These are phyloP conservation scores for Picus viridis DNA, from an alignment of 2,797 vertebrate species.

Conservation along the genomic window DNA sequence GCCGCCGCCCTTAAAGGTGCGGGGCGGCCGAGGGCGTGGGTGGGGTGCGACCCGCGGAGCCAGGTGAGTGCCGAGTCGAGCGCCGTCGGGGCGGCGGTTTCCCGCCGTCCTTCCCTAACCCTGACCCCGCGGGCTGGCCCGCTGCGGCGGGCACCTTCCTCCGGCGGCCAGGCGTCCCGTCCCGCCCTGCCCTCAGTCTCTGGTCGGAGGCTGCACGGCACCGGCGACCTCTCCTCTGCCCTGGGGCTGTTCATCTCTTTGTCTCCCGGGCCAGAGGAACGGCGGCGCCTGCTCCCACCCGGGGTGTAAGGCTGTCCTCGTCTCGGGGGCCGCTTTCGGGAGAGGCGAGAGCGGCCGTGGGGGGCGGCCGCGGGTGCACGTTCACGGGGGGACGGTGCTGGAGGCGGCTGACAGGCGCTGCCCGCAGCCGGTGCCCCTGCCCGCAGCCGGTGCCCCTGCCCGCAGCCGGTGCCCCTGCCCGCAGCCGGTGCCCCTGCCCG, in stretches of 20 bases:
- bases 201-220: background rate
- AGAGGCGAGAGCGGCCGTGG: background rate
- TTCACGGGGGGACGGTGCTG: background rate
- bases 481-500: no score
- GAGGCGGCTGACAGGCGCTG: background rate
- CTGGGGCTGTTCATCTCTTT: background rate
- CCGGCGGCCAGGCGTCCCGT: background rate
- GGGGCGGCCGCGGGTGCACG: background rate
- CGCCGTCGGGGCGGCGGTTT: conserved; percentile 5
- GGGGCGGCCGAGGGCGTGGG: conserved; percentile 48
- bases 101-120: background rate
- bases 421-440: background rate
- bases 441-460: background rate
- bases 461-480: background rate
- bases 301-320: background rate
- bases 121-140: background rate
- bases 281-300: background rate
- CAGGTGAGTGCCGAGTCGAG: conserved; percentile 43
- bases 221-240: background rate
- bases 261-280: background rate
- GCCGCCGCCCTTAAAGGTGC: conserved; percentile 73
- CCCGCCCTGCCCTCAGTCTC: background rate
- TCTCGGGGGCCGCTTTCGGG: background rate
- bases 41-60: conserved; percentile 15
- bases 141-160: background rate